Base-by-base conservation (phyloP, 2,888 invertebrate genomes). In the Sphaerophoria rueppellii region DNA sequence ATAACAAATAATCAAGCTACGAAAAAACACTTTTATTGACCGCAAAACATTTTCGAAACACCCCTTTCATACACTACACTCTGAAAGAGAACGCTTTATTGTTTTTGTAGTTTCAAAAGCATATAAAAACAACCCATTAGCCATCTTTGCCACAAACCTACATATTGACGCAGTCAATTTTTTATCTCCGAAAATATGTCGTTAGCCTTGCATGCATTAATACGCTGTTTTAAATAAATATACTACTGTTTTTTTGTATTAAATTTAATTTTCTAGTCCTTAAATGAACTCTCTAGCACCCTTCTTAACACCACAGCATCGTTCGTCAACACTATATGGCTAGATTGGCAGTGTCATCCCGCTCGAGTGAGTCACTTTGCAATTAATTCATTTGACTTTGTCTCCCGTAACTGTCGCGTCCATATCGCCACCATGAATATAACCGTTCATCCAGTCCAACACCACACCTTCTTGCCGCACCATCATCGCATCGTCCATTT, bases 301-400 rank as follows among this genome's bases (percentile, higher is more conserved):
- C 34, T 50, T 11, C 37, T 65, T 52, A 70, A 65, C 63, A 58
- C 71, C 65, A 43, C 24, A 11, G 7, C 16, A 4, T 3, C 11
- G 60, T 9, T 12, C 11, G 43, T 2, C 24, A 24, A 2, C 24
- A 24, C 24, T 24, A 24, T 24, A 24, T 24, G 2, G 24, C 24
- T 24, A 24, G 24, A 24, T 24, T 14, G 14, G 9, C 50, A 24
- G 16, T 11, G 57, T 58, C 63, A 52, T 57, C 54, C 34, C 32
- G 48, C 43, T 71, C 48, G 32, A 61, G 32, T 76, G 72, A 76
- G 72, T 80, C 72, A 76, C 83, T 80, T 72, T 76, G 73, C 80
- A 81, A 83, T 83, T 80, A 85, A 85, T 85, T 85, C 85, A 85
- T 81, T 81, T 80, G 72, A 65, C 72, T 76, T 37, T 72, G 61